These are phyloP conservation scores for Platysternon megacephalum DNA, from an alignment of 2,113 vertebrate genomes.

Conservation along the genomic window DNA sequence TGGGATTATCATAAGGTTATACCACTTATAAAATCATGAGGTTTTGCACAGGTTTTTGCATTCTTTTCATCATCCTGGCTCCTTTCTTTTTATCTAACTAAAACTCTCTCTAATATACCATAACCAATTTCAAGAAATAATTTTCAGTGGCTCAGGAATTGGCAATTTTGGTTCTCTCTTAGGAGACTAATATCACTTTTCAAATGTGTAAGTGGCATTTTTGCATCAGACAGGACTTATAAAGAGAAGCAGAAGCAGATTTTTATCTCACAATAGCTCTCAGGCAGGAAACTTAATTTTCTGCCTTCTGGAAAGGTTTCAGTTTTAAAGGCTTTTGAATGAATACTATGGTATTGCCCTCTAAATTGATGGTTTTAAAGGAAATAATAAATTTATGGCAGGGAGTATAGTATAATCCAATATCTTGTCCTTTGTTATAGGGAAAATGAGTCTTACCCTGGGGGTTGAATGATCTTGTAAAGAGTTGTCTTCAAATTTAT, in stretches of 20 bases:
- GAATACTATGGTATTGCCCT: neutral
- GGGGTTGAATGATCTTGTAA: neutral
- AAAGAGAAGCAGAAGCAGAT: constrained; percentile 17
- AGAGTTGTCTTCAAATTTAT: neutral
- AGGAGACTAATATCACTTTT: neutral
- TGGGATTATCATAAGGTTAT: neutral
- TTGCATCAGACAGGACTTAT: neutral
- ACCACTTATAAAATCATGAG: neutral
- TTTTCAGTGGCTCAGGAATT: neutral
- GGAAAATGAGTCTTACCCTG: neutral
- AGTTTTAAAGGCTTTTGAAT: constrained; percentile 22
- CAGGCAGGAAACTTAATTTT: constrained; percentile 52
- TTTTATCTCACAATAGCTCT: neutral
- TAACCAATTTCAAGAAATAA: neutral
- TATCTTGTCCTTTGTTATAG: neutral
- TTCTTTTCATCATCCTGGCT: neutral
- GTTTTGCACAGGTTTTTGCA: neutral
- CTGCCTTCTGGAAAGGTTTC: neutral
- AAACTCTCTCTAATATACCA: neutral
- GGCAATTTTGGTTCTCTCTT: neutral
- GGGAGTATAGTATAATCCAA: neutral
- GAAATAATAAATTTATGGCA: constrained; percentile 9
- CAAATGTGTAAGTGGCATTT: neutral
- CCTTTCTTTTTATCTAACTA: neutral
- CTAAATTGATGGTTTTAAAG: constrained; percentile 21